A percentile compares a stretch with the other conserved stretches of the same genome.
These are phyloP conservation scores for Macrobrachium nipponense DNA, from an alignment of 1,140 invertebrate species.

Conservation along the genomic window DNA sequence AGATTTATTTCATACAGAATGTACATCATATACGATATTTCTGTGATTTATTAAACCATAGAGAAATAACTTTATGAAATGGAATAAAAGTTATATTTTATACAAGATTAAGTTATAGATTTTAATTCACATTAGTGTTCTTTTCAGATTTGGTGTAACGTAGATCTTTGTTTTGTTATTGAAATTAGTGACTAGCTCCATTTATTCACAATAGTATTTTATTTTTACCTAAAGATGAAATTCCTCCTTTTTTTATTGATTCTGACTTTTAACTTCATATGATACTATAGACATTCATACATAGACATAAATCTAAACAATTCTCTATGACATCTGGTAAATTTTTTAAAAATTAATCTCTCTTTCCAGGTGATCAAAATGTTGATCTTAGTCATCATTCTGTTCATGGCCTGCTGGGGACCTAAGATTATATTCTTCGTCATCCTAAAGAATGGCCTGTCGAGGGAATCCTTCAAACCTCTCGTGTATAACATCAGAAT, in stretches of 20 bases:
- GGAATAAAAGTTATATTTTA: background rate
- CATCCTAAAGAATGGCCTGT: constrained; percentile 64
- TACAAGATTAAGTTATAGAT: no score
- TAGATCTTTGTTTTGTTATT: no score
- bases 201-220: no score
- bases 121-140: no score
- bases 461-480: constrained; percentile 44
- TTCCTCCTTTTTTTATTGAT: no score
- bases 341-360: background rate
- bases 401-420: constrained; percentile 72
- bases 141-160: no score
- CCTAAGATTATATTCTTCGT: constrained; percentile 67
- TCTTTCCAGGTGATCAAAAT: constrained; percentile 66
- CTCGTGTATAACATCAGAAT: constrained; percentile 64
- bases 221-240: no score
- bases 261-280: background rate
- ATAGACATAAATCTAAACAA: background rate
- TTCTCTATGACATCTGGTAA: no score
- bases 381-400: constrained; percentile 69
- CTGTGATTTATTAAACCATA: background rate
- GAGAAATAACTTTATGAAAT: background rate
- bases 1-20: no score
- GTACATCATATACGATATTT: no score
- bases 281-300: background rate
- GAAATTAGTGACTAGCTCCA: no score